Conservation (phyloP, 2,888 invertebrate species). For the Megastigmus dorsalis region DNA sequence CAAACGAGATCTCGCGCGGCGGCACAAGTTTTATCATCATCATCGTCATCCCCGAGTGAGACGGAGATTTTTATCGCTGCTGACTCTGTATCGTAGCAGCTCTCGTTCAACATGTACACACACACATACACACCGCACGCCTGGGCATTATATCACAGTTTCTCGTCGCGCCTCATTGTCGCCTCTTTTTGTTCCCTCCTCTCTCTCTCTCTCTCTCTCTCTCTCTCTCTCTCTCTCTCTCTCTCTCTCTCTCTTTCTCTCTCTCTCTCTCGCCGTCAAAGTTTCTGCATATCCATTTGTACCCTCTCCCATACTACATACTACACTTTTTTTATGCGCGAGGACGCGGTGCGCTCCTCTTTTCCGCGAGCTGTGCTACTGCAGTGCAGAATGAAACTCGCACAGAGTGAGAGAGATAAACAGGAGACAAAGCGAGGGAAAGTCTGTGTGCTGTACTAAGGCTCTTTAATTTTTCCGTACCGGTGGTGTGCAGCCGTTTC, state of each 20-base stretch:
- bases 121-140: constrained; percentile 33
- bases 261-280: constrained; percentile 1
- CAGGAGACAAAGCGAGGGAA: constrained; percentile 27
- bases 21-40: not conserved
- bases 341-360: not conserved
- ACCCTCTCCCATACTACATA: no score
- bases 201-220: no score
- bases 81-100: not conserved
- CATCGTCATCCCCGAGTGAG: constrained; percentile 1
- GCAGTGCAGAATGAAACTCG: not conserved
- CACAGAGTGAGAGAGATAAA: constrained; percentile 12
- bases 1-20: not conserved
- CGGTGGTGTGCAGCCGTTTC: constrained; percentile 9
- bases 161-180: not conserved
- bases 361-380: not conserved
- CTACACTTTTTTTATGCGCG: no score
- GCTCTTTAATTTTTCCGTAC: constrained; percentile 34
- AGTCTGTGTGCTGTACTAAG: not conserved
- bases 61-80: constrained; percentile 12
- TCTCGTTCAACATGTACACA: not conserved
- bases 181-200: not conserved
- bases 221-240: no score
- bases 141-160: constrained; percentile 28
- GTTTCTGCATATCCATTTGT: constrained; percentile 2
- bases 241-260: not conserved